Percentiles rank a stretch among this genome's conserved stretches.
Evolutionary conservation across 2,797 vertebrate genomes (phyloP).

Genomic region (Spea hammondii): DNA sequence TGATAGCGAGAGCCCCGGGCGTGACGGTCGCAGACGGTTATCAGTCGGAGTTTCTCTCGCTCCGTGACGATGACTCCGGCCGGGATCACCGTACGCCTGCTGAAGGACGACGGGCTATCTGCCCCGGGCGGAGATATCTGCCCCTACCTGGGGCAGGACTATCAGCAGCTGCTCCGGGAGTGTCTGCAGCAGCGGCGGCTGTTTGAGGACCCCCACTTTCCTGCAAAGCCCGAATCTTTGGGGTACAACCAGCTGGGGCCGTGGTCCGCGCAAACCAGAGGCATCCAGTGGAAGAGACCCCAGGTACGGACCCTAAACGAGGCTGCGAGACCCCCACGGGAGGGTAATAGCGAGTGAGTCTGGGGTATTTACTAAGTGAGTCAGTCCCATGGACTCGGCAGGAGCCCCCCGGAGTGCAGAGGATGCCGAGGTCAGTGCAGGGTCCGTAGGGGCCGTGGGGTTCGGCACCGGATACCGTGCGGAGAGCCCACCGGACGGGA

Average conservation of each 20-base stretch:
- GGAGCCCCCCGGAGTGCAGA: too few relatives aligned
- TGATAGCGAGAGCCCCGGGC: too few relatives aligned
- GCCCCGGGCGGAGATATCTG: background rate
- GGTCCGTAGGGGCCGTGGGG: too few relatives aligned
- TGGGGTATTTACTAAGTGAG: too few relatives aligned
- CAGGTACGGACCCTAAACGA: slow-evolving; percentile 51
- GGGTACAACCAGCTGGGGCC: slow-evolving; percentile 60
- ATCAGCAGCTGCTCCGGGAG: slow-evolving; percentile 50
- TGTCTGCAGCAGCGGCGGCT: slow-evolving; percentile 54
- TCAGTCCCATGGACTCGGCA: too few relatives aligned
- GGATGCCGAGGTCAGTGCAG: too few relatives aligned
- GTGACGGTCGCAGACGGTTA: too few relatives aligned
- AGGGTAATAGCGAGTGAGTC: too few relatives aligned
- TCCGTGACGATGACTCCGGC: slow-evolving; percentile 29
- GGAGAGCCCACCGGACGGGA: too few relatives aligned
- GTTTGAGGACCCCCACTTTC: slow-evolving; percentile 60
- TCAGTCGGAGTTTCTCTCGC: too few relatives aligned
- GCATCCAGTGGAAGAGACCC: slow-evolving; percentile 62
- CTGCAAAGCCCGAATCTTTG: slow-evolving; percentile 56
- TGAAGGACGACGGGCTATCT: background rate
- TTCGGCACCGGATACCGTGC: too few relatives aligned
- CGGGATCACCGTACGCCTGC: slow-evolving; percentile 35
- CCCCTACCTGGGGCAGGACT: slow-evolving; percentile 57
- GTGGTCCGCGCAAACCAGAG: slow-evolving; percentile 47
- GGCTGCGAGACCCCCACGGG: background rate